Evolutionary conservation across 2,113 vertebrate genomes (phyloP).

Genomic region (Corythaixoides concolor): DNA sequence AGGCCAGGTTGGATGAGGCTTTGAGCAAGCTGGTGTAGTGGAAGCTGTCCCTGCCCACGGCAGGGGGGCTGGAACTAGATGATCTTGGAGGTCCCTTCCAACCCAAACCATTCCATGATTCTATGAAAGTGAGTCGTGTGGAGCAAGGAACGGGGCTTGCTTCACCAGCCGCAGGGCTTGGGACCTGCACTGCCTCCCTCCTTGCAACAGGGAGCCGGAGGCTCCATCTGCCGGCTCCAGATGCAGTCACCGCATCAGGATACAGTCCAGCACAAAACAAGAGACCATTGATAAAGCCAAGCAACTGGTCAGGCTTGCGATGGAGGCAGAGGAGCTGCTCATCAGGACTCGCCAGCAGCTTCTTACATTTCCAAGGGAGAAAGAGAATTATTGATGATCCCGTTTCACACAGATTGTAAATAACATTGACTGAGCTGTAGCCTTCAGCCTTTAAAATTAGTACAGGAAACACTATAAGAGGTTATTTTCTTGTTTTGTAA

Average conservation of each 20-base stretch:
- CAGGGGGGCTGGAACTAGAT: no score
- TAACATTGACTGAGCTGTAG: neutral
- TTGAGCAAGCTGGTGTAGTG: no score
- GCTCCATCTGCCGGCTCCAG: no score
- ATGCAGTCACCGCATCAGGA: neutral
- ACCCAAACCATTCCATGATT: no score
- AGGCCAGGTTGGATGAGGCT: no score
- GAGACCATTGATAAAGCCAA: rapidly evolving
- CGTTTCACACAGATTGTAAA: neutral
- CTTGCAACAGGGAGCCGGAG: neutral
- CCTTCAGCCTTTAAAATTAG: neutral
- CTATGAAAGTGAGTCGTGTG: no score
- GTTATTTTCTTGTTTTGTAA: neutral
- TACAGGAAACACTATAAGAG: neutral
- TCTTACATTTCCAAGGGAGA: neutral
- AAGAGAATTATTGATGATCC: neutral
- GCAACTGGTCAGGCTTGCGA: neutral
- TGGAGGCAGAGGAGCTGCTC: neutral
- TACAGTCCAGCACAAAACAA: neutral
- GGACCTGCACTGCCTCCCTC: neutral
- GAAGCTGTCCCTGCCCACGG: no score
- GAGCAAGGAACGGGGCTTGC: no score
- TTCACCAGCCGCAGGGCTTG: no score
- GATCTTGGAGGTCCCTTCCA: no score
- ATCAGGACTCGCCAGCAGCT: neutral